A percentile compares a stretch with the other conserved stretches of the same genome.
Evolutionary conservation across 2,888 invertebrate genomes (phyloP).

Genomic region (Elysia crispata): DNA sequence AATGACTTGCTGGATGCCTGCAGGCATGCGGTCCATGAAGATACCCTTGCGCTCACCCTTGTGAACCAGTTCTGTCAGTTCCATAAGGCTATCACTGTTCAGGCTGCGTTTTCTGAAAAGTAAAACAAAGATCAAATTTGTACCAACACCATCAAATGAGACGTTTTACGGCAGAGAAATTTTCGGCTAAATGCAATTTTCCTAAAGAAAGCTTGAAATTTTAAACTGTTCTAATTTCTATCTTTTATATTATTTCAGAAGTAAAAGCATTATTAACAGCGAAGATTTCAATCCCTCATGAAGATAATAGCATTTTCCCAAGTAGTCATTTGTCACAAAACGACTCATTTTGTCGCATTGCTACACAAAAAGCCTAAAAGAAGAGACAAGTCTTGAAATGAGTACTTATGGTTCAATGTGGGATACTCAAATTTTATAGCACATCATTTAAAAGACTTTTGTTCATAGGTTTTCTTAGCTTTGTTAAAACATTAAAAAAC

Average conservation of each 20-base stretch:
- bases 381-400: background rate
- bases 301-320: too few relatives aligned
- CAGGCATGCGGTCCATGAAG: constrained; percentile 77
- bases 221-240: too few relatives aligned
- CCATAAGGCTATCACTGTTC: constrained; percentile 78
- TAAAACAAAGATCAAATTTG: background rate
- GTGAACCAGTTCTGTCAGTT: constrained; percentile 79
- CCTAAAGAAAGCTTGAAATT: too few relatives aligned
- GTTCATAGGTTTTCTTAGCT: background rate
- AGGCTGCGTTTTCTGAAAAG: constrained; percentile 59
- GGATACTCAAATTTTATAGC: background rate
- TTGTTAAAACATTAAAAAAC: too few relatives aligned
- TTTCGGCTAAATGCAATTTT: too few relatives aligned
- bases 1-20: constrained; percentile 76
- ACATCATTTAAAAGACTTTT: background rate
- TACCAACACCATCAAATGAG: background rate
- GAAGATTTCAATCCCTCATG: too few relatives aligned
- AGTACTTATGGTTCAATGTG: background rate
- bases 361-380: too few relatives aligned
- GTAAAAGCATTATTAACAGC: too few relatives aligned
- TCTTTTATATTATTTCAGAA: too few relatives aligned
- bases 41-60: constrained; percentile 78
- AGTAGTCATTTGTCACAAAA: too few relatives aligned
- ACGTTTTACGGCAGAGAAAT: too few relatives aligned
- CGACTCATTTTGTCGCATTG: too few relatives aligned